These are phyloP conservation scores for Rattus rattus DNA, from an alignment of 2,113 vertebrate species.

Conservation along the genomic window DNA sequence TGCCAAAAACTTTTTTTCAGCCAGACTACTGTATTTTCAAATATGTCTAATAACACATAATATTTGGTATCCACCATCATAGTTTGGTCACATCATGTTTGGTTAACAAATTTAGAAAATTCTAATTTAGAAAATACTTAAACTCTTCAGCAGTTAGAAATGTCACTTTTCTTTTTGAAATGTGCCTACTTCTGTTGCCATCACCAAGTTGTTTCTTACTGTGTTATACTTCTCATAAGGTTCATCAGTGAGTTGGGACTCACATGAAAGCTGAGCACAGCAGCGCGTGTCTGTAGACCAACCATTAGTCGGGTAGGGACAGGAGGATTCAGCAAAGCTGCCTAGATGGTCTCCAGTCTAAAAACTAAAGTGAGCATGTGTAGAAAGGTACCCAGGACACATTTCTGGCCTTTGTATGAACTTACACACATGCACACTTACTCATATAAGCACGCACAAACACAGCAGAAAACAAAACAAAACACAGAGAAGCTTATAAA, in stretches of 20 bases:
- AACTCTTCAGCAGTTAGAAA: not conserved
- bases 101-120: not conserved
- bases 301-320: not conserved
- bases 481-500: not conserved
- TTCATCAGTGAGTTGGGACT: too few relatives aligned
- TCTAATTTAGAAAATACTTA: not conserved
- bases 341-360: not conserved
- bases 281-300: not conserved
- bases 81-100: constrained; percentile 38
- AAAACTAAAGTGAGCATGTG: not conserved
- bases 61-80: not conserved
- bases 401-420: not conserved
- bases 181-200: constrained; percentile 1
- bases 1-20: not conserved
- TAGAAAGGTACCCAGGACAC: not conserved
- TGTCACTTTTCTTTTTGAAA: constrained; percentile 23
- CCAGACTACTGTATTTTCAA: not conserved
- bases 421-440: not conserved
- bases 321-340: too few relatives aligned
- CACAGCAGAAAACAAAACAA: not conserved
- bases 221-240: not conserved
- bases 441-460: not conserved
- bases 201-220: constrained; percentile 26
- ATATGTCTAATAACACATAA: not conserved
- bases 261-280: not conserved